These are phyloP conservation scores for Cynocephalus volans DNA, from an alignment of 2,113 vertebrate genomes.

Conservation along the genomic window DNA sequence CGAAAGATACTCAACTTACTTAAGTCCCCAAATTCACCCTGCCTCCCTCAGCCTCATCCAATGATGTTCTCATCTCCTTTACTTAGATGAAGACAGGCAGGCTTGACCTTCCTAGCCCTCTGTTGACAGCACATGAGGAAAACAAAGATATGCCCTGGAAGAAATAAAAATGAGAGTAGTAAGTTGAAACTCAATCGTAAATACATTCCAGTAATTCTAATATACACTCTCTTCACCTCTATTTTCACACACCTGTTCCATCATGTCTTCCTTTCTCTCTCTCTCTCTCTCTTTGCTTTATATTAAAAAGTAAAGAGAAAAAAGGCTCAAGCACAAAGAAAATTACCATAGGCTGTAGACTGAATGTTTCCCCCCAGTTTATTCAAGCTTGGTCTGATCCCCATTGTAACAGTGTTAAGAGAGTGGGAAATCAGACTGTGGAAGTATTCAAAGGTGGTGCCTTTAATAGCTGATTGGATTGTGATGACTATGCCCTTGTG, in stretches of 20 bases:
- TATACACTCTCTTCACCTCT: background rate
- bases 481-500: no score
- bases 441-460: no score
- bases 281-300: background rate
- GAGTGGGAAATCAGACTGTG: no score
- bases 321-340: background rate
- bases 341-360: background rate
- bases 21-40: background rate
- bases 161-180: background rate
- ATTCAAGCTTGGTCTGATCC: no score
- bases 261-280: background rate
- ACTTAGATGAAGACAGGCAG: constrained; percentile 26
- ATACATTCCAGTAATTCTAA: background rate
- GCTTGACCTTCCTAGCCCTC: constrained; percentile 8
- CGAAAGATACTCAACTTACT: constrained; percentile 14
- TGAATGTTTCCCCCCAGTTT: no score
- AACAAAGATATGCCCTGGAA: background rate
- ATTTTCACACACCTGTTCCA: background rate
- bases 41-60: background rate
- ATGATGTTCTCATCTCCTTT: background rate
- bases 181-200: background rate
- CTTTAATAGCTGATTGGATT: no score
- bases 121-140: background rate
- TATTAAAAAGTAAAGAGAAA: background rate
- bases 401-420: no score